phyloP scores from a whole-genome alignment of 2,888 invertebrate genomes.

The Yponomeuta sedellus region DNA sequence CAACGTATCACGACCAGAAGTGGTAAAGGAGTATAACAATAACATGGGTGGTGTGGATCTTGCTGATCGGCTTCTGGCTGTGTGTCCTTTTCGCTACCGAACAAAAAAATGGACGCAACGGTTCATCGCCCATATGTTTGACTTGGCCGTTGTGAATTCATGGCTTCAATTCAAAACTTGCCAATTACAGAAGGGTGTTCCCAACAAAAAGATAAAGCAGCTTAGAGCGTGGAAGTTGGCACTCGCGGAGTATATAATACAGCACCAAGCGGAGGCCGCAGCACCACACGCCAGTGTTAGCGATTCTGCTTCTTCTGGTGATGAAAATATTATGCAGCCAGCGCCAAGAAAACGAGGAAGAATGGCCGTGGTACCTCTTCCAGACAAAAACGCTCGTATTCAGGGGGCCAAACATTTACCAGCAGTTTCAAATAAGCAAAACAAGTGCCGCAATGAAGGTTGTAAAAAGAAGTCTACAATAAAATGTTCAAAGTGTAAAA shows the following conservation, averaged over 20 bases:
- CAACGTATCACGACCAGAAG: slow-evolving; percentile 20
- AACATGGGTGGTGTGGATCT: slow-evolving; percentile 23
- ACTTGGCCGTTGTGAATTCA: slow-evolving; percentile 11
- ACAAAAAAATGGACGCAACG: slow-evolving; percentile 18
- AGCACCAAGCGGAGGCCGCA: background rate
- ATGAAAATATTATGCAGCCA: background rate
- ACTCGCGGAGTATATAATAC: background rate
- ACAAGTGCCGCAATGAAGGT: background rate
- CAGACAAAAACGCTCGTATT: background rate
- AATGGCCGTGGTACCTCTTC: background rate
- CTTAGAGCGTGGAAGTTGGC: background rate
- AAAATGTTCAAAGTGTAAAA: background rate
- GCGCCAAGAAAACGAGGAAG: background rate
- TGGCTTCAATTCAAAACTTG: slow-evolving; percentile 10
- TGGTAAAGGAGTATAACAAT: slow-evolving; percentile 19
- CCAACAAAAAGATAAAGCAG: background rate
- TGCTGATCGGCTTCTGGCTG: slow-evolving; percentile 20
- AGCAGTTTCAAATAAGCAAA: background rate
- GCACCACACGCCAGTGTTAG: background rate
- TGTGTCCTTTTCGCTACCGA: slow-evolving; percentile 11
- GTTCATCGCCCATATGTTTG: slow-evolving; percentile 13
- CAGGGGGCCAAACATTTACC: background rate
- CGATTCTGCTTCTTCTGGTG: background rate
- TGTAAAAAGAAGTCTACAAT: background rate
- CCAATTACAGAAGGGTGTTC: background rate